Evolutionary conservation across 2,888 invertebrate genomes (phyloP), one percentile per base, ranked within the genome.

Genomic region (Pachliopta kotzebuea): DNA sequence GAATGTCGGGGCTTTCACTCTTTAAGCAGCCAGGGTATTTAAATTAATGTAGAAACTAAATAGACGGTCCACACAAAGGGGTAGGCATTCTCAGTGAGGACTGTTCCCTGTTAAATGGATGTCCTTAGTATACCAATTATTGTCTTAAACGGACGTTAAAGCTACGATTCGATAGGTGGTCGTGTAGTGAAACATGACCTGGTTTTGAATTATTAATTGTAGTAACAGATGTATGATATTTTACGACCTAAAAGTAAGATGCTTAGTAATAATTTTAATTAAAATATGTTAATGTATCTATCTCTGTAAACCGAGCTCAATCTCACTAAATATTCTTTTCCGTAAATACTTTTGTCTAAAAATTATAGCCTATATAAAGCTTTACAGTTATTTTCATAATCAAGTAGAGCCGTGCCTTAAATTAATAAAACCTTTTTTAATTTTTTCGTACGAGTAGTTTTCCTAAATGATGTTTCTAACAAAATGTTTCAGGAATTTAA

Each of bases 91-190:
- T n/a, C 58, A 18, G 11, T 29, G 52, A 42, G 21, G 45, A 42
- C 26, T 53, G 63, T 42, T 58, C 42, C 52, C 52, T 29, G 55
- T 24, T 62, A 59, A 63, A 55, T 63, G 54, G 53, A 58, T 62
- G 29, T 50, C 57, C 57, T 58, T 53, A 63, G 53, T 63, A 45
- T 29, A 52, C 37, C 62, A 57, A 60, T 53, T 57, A 53, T 57
- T 52, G 56, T 56, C 56, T 42, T 37, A 62, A 8, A 52, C 26
- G 24, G 26, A 62, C 18, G 56, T 54, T 58, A 45, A 23, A 58
- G 52, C 31, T 57, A 37, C 57, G 29, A 56, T 62, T 56, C 37
- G 56, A 56, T 56, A 21, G 45, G 45, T 45, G 8, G 11, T 52
- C 50, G 50, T 52, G 45, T 6, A 52, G 21, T 21, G 50, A 52